These are phyloP conservation scores for Seira sanloemensis DNA, from an alignment of 2,888 invertebrate species.

Conservation along the genomic window DNA sequence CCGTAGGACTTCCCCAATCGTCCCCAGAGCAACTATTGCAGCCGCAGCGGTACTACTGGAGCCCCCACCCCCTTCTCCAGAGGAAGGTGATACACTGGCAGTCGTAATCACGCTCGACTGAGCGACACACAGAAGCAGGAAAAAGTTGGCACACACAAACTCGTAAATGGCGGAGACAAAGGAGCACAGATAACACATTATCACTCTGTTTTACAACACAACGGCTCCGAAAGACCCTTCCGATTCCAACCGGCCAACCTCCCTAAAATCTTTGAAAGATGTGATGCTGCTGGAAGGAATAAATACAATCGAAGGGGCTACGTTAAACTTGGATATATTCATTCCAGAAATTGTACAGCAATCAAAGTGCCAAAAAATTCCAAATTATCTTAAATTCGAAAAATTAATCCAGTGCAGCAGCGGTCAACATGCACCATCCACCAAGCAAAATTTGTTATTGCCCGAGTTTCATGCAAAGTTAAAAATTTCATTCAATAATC, in stretches of 20 bases:
- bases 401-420: no score
- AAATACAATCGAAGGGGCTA: not conserved
- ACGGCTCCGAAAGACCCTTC: no score
- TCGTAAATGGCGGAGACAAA: slow-evolving; percentile 62
- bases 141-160: slow-evolving; percentile 67
- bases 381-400: no score
- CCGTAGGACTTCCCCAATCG: slow-evolving; percentile 20
- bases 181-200: slow-evolving; percentile 64
- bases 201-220: not conserved
- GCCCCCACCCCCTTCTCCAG: not conserved
- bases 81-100: not conserved
- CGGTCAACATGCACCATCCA: no score
- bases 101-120: slow-evolving; percentile 39
- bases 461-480: no score
- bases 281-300: not conserved
- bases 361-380: no score
- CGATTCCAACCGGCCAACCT: no score
- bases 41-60: not conserved
- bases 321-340: not conserved
- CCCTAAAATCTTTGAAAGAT: not conserved
- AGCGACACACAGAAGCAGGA: slow-evolving; percentile 57
- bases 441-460: no score
- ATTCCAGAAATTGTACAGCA: not conserved
- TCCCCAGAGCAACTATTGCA: not conserved
- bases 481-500: no score